Percentiles rank a stretch among this genome's conserved stretches.
phyloP scores from a whole-genome alignment of 1,140 invertebrate genomes.

The Tribolium madens region DNA sequence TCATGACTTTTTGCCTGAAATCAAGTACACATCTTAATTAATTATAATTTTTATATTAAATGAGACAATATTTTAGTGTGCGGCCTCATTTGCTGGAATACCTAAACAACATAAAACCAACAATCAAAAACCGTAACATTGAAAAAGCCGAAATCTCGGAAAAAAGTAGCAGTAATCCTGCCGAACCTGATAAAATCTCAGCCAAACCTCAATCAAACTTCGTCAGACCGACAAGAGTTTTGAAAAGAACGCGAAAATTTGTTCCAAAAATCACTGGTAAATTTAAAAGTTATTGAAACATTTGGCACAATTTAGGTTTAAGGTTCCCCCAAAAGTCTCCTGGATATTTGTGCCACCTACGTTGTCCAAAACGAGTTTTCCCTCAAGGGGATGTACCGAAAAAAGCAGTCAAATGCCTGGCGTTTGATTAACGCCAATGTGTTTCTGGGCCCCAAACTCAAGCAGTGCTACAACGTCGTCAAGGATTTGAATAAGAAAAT shows the following conservation, averaged over 20 bases:
- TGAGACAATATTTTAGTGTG: slow-evolving; percentile 37
- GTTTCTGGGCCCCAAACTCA: slow-evolving; percentile 32
- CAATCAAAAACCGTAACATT: slow-evolving; percentile 7
- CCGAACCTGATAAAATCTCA: slow-evolving; percentile 9
- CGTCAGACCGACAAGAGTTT: neutral
- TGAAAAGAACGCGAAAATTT: neutral
- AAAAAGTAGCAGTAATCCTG: slow-evolving; percentile 20
- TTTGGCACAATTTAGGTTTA: neutral
- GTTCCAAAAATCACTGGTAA: slow-evolving; percentile 1
- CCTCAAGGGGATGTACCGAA: slow-evolving; percentile 52
- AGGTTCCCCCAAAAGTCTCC: slow-evolving; percentile 42
- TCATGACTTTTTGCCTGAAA: slow-evolving; percentile 48
- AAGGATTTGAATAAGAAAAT: slow-evolving; percentile 60
- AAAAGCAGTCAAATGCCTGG: slow-evolving; percentile 57
- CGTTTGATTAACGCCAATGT: slow-evolving; percentile 53
- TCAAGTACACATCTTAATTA: slow-evolving; percentile 3
- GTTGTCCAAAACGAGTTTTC: slow-evolving; percentile 52
- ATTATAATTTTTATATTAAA: no score
- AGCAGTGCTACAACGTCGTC: slow-evolving; percentile 54
- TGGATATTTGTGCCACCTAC: slow-evolving; percentile 56
- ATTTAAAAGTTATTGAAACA: neutral
- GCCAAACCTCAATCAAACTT: slow-evolving; percentile 31
- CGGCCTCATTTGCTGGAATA: slow-evolving; percentile 52
- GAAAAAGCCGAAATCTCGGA: slow-evolving; percentile 6
- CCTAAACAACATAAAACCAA: slow-evolving; percentile 46